Percentiles rank a stretch among this genome's conserved stretches.
Conservation (phyloP, 2,113 vertebrate genomes). For the Serinus canaria region DNA sequence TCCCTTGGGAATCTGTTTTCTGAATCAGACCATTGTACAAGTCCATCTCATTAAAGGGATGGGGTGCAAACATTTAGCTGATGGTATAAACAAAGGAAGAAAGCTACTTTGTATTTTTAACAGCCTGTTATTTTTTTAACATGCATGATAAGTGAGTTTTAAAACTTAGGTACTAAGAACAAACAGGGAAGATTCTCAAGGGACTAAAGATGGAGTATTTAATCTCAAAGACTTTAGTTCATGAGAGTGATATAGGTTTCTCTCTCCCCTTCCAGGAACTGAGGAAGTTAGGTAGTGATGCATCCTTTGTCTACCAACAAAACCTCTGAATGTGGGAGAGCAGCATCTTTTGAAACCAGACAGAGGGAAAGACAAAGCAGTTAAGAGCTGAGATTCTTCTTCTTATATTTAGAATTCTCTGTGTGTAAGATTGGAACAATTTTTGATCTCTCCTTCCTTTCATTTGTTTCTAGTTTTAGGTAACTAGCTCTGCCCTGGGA, state of each 20-base stretch:
- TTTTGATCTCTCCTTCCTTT: neutral
- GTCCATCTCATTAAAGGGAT: neutral
- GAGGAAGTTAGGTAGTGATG: neutral
- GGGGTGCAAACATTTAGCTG: neutral
- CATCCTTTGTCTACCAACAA: conserved; percentile 2
- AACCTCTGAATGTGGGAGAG: neutral
- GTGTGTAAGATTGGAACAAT: neutral
- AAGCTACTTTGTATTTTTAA: neutral
- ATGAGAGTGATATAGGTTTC: neutral
- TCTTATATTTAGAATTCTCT: neutral
- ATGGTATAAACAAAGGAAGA: neutral
- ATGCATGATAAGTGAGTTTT: neutral
- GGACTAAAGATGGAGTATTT: neutral
- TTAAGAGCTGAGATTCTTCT: neutral
- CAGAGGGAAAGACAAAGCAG: neutral
- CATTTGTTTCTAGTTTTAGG: neutral
- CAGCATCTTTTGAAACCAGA: neutral
- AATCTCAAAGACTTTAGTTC: neutral
- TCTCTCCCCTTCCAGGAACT: neutral
- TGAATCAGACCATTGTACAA: neutral
- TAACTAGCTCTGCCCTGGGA: neutral
- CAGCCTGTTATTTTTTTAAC: neutral
- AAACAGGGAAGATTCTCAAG: neutral
- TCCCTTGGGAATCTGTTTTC: neutral
- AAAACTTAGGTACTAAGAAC: neutral